Evolutionary conservation across 2,888 invertebrate species (phyloP), one percentile per base, ranked within the genome.

Genomic region (Troides helena): DNA sequence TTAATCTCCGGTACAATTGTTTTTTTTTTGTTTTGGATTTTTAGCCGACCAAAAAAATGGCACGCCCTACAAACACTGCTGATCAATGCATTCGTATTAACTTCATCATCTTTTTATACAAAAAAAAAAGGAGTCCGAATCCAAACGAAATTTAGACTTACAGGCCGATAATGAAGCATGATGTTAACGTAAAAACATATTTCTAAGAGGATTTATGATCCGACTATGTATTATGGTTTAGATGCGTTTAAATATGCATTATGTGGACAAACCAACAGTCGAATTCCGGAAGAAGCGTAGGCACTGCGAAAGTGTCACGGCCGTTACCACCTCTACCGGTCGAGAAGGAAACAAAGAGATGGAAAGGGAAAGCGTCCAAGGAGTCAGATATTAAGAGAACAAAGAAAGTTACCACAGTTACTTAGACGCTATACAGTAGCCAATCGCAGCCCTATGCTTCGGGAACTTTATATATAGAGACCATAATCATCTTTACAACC

Each of bases 321-420:
- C 21, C 57, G 21, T 50, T 50, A 50, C 50, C 50, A 50, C 57
- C 57, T 21, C 10, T 2, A 21, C 57, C 21, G 21, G 57, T 57
- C 57, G 21, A 7, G 57, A 21, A 18, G 6, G 23, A 43, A 58
- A 7, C 18, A 23, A 65, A 30, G 17, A 14, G 23, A 43, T 57
- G 65, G 65, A 65, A 65, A 25, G 65, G 65, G 39, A 65, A 65
- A 43, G 65, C 65, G 6, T 17, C 57, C 18, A 65, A 65, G 57
- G 23, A 39, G 57, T 23, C 43, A 18, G 65, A 65, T 21, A 58
- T 65, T 17, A 65, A 65, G 57, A 39, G 21, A 17, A 43, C 57
- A 1, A 65, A 58, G 36, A 65, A 18, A 57, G 57, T 57, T 21
- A 57, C 57, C 10, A 8, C 21, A 21, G 57, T 21, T 10, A 7